Base-by-base conservation (phyloP, 2,113 vertebrate species). In the Eretmochelys imbricata region DNA sequence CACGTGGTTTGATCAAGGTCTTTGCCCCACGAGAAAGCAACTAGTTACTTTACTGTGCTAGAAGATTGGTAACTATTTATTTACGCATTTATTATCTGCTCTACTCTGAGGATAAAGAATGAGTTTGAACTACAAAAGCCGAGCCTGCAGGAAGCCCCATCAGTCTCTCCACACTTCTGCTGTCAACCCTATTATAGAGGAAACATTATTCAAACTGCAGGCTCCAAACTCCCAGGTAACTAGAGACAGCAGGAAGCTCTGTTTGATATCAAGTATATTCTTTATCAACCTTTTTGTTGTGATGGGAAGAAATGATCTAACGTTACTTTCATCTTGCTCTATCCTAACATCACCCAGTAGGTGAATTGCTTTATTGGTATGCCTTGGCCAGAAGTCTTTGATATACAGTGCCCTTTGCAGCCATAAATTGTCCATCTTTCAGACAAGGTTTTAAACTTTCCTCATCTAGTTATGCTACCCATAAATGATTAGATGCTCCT, bases 161-260 rank as follows among this genome's bases (percentile, higher is more conserved):
- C 99, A 98, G 98, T 99, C 99, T 99, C 99, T 99, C 99, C 99
- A 99, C 99, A 99, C 99, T 99, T 99, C 99, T 99, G 99, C 99
- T 99, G 99, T 99, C 99, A 99, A 94, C 87, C 95, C 98, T 98
- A 99, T 99, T 99, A 99, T 99, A 97, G 97, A 96, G 85, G 92
- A 97, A 97, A 97, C 99, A 99, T 99, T 99, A 99, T 98, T 99
- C 98, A 99, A 98, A 97, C 98, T 97, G 95, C 97, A 98, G 98
- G 98, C 97, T 98, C 97, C 98, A 97, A 99, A 98, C 99, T 99
- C 99, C 99, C 98, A 99, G 99, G 99, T 99, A 99, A 99, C 99
- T 99, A 96, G 96, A 96, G 97, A 98, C 98, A 98, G 98, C 97
- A 95, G 98, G 98, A 97, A 98, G 97, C 98, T 98, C 98, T 98